Conservation (phyloP, 2,797 vertebrate genomes). For the Phataginus tetradactyla region DNA sequence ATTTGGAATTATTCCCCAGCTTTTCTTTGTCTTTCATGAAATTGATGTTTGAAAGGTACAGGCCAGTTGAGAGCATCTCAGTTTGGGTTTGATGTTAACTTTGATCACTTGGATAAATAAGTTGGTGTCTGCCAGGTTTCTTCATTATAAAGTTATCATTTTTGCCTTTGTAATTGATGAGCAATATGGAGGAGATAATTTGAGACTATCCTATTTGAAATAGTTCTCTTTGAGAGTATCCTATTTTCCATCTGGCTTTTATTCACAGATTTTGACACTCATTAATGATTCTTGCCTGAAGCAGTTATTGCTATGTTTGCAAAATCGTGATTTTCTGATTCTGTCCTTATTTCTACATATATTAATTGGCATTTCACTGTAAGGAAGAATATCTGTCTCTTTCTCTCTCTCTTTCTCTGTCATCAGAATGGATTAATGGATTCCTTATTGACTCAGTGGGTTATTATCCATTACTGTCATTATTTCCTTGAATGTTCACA, state of each 20-base stretch:
- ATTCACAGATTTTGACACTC: neutral
- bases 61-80: neutral
- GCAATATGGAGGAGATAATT: neutral
- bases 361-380: neutral
- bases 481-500: neutral
- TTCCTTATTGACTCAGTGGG: neutral
- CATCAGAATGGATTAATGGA: neutral
- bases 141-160: neutral
- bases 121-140: neutral
- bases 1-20: neutral
- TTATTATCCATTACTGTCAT: neutral
- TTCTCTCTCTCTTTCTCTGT: neutral
- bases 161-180: neutral
- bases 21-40: neutral
- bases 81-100: neutral
- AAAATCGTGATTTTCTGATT: neutral
- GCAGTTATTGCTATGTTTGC: neutral
- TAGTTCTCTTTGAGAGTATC: neutral
- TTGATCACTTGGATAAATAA: neutral
- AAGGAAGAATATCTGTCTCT: neutral
- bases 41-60: neutral
- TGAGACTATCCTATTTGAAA: neutral
- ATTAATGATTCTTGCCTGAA: slow-evolving; percentile 3
- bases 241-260: neutral
- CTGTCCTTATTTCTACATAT: neutral